Evolutionary conservation across 1,140 invertebrate species (phyloP).

Genomic region (Lucilia cuprina): DNA sequence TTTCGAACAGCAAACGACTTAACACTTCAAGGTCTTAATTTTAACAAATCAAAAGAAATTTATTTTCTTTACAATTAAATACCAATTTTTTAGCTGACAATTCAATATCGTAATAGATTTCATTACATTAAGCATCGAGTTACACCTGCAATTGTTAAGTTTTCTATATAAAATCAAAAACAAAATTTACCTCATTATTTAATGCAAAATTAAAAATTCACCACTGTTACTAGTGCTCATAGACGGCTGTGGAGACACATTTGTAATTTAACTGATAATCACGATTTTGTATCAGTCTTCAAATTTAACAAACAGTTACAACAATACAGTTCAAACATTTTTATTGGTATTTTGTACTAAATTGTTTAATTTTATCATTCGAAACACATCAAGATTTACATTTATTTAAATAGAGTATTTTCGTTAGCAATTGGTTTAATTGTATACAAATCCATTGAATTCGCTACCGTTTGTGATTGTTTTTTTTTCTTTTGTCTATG

Average conservation of each 20-base stretch:
- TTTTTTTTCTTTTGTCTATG: too few relatives aligned
- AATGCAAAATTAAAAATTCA: not conserved
- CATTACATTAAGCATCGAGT: not conserved
- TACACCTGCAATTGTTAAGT: not conserved
- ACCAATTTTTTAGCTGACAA: not conserved
- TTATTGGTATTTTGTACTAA: not conserved
- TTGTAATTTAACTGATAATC: not conserved
- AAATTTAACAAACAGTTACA: not conserved
- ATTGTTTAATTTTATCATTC: not conserved
- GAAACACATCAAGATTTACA: not conserved
- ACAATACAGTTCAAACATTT: not conserved
- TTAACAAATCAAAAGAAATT: not conserved
- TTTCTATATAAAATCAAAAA: not conserved
- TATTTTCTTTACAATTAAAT: constrained; percentile 23
- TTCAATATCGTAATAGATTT: not conserved
- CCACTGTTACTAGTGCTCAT: not conserved
- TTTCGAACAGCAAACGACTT: not conserved
- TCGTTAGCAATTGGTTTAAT: not conserved
- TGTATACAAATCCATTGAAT: too few relatives aligned
- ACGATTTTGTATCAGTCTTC: not conserved
- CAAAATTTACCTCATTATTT: not conserved
- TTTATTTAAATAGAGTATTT: not conserved
- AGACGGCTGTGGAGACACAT: not conserved
- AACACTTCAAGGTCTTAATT: constrained; percentile 8
- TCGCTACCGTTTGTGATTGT: too few relatives aligned